Evolutionary conservation across 2,113 vertebrate genomes (phyloP).

Genomic region (Naja naja): DNA sequence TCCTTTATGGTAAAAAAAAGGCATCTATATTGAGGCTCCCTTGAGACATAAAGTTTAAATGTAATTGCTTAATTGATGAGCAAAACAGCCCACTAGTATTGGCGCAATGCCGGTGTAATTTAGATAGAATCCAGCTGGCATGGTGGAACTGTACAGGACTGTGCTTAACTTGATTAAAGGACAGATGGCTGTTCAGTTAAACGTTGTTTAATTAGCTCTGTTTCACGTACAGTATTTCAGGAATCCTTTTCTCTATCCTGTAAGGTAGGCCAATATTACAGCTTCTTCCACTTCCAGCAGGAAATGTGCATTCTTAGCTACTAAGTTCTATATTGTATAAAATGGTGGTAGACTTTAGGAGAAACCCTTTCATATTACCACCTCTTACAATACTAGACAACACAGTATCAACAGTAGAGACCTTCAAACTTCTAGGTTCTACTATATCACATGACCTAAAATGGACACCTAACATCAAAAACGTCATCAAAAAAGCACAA

Average conservation of each 20-base stretch:
- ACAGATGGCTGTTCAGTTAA: conserved; percentile 2
- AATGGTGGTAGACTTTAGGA: too few species aligned
- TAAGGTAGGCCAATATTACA: background rate
- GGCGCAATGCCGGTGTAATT: background rate
- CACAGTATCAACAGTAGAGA: too few species aligned
- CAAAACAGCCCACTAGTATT: background rate
- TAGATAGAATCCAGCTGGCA: background rate
- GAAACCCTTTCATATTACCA: too few species aligned
- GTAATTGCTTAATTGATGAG: background rate
- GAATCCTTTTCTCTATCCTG: background rate
- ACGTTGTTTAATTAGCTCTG: background rate
- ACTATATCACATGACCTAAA: too few species aligned
- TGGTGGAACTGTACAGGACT: background rate
- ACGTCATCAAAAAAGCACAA: too few species aligned
- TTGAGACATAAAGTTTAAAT: background rate
- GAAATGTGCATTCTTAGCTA: background rate
- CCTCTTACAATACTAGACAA: too few species aligned
- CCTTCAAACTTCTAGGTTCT: too few species aligned
- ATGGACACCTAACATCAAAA: too few species aligned
- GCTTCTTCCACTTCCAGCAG: background rate
- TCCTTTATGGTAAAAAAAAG: background rate
- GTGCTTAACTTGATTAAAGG: background rate
- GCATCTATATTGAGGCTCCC: background rate
- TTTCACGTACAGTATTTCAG: background rate
- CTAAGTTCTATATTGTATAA: background rate